These are phyloP conservation scores for Micrasema minimum DNA, from an alignment of 1,140 invertebrate genomes.

Conservation along the genomic window DNA sequence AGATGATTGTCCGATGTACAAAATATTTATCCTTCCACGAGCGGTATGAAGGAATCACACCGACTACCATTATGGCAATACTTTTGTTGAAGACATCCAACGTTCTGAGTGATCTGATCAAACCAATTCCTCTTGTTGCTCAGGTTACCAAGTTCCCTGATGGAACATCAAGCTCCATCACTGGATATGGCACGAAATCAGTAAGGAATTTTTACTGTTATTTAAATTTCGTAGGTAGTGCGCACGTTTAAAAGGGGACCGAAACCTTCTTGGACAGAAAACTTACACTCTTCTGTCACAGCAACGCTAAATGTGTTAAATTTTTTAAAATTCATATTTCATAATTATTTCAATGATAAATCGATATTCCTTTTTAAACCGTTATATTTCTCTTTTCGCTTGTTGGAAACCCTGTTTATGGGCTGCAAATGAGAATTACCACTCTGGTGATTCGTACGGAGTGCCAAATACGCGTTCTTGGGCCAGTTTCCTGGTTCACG, in stretches of 20 bases:
- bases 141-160: not conserved
- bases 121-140: not conserved
- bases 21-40: not conserved
- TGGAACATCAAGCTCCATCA: not conserved
- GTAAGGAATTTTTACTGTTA: not conserved
- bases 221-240: too few relatives aligned
- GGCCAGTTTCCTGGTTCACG: not conserved
- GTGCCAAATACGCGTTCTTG: not conserved
- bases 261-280: too few relatives aligned
- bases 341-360: too few relatives aligned
- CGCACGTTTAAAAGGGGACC: too few relatives aligned
- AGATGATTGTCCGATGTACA: not conserved
- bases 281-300: too few relatives aligned
- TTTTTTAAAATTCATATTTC: too few relatives aligned
- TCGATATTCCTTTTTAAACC: too few relatives aligned
- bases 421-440: not conserved
- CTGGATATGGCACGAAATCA: constrained; percentile 11
- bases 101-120: not conserved
- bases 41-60: not conserved
- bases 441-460: not conserved
- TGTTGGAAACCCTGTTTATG: not conserved
- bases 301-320: too few relatives aligned
- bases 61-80: not conserved
- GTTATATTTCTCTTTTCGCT: not conserved
- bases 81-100: not conserved